phyloP scores from a whole-genome alignment of 2,888 invertebrate species.

The Drosophila setosimentum region DNA sequence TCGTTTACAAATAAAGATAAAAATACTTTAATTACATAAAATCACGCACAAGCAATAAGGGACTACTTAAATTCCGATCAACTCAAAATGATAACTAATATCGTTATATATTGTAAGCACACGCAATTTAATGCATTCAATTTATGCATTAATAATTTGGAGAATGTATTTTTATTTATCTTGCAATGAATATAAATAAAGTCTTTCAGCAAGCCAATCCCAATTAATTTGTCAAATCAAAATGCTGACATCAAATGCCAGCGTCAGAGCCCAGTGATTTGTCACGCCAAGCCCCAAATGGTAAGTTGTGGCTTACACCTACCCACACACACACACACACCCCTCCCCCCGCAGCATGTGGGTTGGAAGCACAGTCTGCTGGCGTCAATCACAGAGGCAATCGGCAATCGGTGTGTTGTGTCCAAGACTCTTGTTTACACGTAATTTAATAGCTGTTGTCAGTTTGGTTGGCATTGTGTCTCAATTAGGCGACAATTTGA shows the following conservation, averaged over 20 bases:
- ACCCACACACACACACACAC: not conserved
- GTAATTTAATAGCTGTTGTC: constrained; percentile 73
- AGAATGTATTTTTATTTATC: not conserved
- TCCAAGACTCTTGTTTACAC: constrained; percentile 50
- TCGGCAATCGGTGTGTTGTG: constrained; percentile 30
- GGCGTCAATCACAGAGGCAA: constrained; percentile 23
- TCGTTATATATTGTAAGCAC: not conserved
- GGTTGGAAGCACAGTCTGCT: constrained; percentile 17
- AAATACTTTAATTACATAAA: not conserved
- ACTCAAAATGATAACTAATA: not conserved
- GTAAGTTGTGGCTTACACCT: not conserved
- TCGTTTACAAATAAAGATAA: not conserved
- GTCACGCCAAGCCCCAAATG: constrained; percentile 56
- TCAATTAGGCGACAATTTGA: constrained; percentile 82
- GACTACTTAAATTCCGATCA: not conserved
- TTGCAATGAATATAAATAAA: constrained; percentile 14
- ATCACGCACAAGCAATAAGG: not conserved
- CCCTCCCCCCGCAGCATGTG: not conserved
- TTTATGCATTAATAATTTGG: not conserved
- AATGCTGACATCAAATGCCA: constrained; percentile 62
- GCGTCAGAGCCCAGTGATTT: constrained; percentile 64
- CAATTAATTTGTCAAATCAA: constrained; percentile 81
- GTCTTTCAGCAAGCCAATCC: constrained; percentile 43
- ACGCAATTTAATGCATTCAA: not conserved
- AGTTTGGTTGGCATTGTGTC: constrained; percentile 63